These are phyloP conservation scores for Pygocentrus nattereri DNA, from an alignment of 2,797 vertebrate genomes.

Conservation along the genomic window DNA sequence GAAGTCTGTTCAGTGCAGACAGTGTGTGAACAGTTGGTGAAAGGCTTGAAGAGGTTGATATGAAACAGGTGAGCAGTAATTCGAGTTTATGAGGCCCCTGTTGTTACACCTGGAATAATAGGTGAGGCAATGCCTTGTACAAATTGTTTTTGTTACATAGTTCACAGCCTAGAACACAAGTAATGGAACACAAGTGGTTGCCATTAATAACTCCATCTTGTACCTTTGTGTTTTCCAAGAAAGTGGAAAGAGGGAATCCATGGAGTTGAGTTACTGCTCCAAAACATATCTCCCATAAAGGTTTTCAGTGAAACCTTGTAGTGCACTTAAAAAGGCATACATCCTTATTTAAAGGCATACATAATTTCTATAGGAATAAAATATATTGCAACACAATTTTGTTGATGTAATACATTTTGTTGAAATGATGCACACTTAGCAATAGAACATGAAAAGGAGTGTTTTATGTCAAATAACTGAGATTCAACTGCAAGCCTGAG, in stretches of 20 bases:
- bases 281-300: background rate
- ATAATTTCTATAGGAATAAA: background rate
- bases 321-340: background rate
- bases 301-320: background rate
- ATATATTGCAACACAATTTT: background rate
- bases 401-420: background rate
- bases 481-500: no score
- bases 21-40: background rate
- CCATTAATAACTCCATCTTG: constrained; percentile 16
- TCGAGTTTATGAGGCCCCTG: constrained; percentile 20
- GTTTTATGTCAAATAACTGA: no score
- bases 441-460: no score
- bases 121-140: constrained; percentile 39
- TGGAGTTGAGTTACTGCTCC: background rate
- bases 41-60: background rate
- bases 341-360: background rate
- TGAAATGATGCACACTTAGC: background rate
- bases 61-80: constrained; percentile 38
- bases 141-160: constrained; percentile 10
- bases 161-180: background rate
- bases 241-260: constrained; percentile 7
- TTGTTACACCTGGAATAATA: constrained; percentile 52
- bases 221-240: constrained; percentile 1
- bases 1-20: background rate
- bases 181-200: constrained; percentile 20